Percentiles rank a stretch among this genome's conserved stretches.
Conservation (phyloP, 1,140 invertebrate species). For the Glossosoma conforme region DNA sequence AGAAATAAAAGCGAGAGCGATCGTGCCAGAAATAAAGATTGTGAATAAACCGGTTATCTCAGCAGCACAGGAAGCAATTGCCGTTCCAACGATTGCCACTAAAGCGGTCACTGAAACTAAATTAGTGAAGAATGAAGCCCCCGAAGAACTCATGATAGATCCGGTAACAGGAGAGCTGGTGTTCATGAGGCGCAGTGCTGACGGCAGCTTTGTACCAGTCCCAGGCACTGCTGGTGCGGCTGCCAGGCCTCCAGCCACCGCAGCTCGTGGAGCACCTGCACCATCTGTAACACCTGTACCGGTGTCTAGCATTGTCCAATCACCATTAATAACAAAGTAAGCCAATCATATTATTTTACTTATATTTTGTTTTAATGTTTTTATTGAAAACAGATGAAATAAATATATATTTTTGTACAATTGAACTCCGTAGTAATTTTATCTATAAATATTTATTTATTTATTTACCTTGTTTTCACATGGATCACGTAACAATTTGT, state of each 20-base stretch:
- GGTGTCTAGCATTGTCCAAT: no score
- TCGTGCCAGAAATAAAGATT: background rate
- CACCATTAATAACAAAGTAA: no score
- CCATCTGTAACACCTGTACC: no score
- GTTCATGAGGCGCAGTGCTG: conserved; percentile 66
- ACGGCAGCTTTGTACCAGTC: conserved; percentile 65
- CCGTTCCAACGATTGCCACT: background rate
- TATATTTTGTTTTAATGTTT: no score
- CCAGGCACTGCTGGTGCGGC: conserved; percentile 32
- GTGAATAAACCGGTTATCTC: conserved; percentile 2
- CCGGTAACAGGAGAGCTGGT: conserved; percentile 71
- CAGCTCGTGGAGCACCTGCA: no score
- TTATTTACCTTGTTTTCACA: no score
- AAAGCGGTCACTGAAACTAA: background rate
- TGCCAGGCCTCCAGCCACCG: background rate
- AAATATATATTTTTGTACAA: no score
- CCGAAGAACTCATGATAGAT: conserved; percentile 54
- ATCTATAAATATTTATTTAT: no score
- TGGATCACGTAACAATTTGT: conserved; percentile 7
- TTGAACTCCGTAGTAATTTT: no score
- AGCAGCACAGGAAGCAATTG: background rate
- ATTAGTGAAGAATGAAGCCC: conserved; percentile 11
- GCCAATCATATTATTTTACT: no score
- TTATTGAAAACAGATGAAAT: no score
- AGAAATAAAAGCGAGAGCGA: background rate